Evolutionary conservation across 2,888 invertebrate species (phyloP).

Genomic region (Nezara viridula): DNA sequence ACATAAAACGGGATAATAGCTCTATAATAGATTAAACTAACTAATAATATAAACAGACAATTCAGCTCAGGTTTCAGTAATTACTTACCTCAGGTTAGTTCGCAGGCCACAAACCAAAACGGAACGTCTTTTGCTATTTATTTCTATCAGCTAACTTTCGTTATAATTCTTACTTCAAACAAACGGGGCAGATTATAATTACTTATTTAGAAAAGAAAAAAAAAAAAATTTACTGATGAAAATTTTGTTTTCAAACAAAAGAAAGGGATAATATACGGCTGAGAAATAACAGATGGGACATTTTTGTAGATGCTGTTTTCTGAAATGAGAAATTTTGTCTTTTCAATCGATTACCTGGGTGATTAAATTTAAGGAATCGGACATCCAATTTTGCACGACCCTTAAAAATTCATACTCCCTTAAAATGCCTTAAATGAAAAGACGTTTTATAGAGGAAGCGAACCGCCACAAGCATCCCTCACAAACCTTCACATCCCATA

Average conservation of each 20-base stretch:
- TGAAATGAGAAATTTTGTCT: constrained; percentile 37
- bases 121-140: constrained; percentile 59
- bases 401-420: constrained; percentile 23
- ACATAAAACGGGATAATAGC: constrained; percentile 58
- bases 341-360: constrained; percentile 48
- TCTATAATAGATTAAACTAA: constrained; percentile 34
- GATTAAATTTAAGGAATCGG: constrained; percentile 39
- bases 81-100: constrained; percentile 57
- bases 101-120: constrained; percentile 54
- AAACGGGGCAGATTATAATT: constrained; percentile 42
- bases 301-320: constrained; percentile 47
- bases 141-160: constrained; percentile 27
- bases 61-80: constrained; percentile 57
- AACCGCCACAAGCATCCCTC: constrained; percentile 49
- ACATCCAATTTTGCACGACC: constrained; percentile 51
- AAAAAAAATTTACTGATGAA: neutral
- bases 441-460: constrained; percentile 49
- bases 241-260: constrained; percentile 18
- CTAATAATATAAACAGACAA: constrained; percentile 49
- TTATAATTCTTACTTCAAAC: constrained; percentile 31
- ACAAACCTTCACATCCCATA: constrained; percentile 39
- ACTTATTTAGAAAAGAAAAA: constrained; percentile 23
- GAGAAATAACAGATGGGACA: constrained; percentile 44
- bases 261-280: constrained; percentile 41
- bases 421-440: constrained; percentile 32